phyloP scores from a whole-genome alignment of 2,888 invertebrate genomes.

The Balanococcus diminutus region DNA sequence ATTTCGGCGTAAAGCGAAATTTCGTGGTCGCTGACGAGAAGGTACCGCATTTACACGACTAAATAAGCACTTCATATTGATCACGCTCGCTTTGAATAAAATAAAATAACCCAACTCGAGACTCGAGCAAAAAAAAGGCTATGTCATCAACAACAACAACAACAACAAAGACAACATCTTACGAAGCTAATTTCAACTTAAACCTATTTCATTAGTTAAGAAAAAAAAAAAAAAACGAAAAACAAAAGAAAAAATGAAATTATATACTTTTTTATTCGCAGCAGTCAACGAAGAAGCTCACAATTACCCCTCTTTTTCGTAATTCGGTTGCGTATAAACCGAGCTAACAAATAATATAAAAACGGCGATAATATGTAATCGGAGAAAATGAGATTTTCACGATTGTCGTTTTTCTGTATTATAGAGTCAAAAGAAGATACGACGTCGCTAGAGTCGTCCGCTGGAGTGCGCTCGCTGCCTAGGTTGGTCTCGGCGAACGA shows the following conservation, averaged over 20 bases:
- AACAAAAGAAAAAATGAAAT: background rate
- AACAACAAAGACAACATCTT: background rate
- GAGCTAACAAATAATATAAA: slow-evolving; percentile 41
- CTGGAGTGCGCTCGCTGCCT: background rate
- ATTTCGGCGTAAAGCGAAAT: background rate
- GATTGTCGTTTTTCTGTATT: slow-evolving; percentile 9
- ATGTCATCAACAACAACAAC: background rate
- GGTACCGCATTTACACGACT: background rate
- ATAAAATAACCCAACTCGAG: background rate
- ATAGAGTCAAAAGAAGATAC: background rate
- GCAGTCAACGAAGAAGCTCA: background rate
- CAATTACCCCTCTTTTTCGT: background rate
- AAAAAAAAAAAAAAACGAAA: background rate
- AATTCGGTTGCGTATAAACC: background rate
- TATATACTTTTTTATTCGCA: slow-evolving; percentile 17
- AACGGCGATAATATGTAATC: slow-evolving; percentile 40
- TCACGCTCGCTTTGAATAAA: background rate
- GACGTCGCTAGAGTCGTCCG: background rate
- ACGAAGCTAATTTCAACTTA: slow-evolving; percentile 21
- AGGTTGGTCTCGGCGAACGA: background rate
- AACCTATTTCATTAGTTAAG: slow-evolving; percentile 34
- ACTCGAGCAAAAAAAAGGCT: background rate
- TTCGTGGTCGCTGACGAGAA: background rate
- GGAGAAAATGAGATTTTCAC: slow-evolving; percentile 42
- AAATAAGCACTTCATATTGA: background rate